Base-by-base conservation (phyloP, 2,797 vertebrate species). In the Myotis pilosus region DNA sequence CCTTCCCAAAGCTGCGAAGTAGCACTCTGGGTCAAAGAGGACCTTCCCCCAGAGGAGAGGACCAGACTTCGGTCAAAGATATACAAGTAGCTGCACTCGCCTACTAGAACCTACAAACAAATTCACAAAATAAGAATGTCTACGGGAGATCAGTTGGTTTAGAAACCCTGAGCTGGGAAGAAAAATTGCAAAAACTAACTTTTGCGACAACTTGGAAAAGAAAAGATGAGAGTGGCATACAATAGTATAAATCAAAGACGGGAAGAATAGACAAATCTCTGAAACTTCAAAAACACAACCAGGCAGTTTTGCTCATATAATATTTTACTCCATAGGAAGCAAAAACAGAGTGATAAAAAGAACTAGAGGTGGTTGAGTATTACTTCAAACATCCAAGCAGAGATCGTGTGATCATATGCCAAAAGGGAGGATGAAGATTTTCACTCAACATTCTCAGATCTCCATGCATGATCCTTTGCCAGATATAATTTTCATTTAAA, bases 401-500 rank as follows among this genome's bases (percentile, higher is more conserved):
- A 64, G 44, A 33, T 5, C 13, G 7, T 68, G 7, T 80, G 64
- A 89, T 94, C 55, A 8, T n/a, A 38, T 76, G 80, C 80, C 84
- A 89, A 62, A 23, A 41, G 25, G 60, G 2, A 49, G n/a, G 12
- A 76, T 44, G n/a, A 72, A 88, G 81, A 74, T 83, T 93, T 83
- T 89, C 62, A 81, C 33, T 51, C 83, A 87, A 22, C 28, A 60
- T 71, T 60, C n/a, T 78, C 30, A 83, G 8, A 44, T 57, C 74
- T 44, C 60, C 60, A 19, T 22, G 90, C 51, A 69, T 57, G 68
- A 68, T 62, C 51, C 2, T 87, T 90, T 95, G 64, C 75, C 92
- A 94, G 94, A 44, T 55, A 47, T 66, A 94, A 68, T 10, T 89
- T 88, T 79, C 71, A 64, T 81, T 96, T 94, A 25, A 90, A 89